Evolutionary conservation across 2,113 vertebrate species (phyloP).

Genomic region (Anthoscopus minutus): DNA sequence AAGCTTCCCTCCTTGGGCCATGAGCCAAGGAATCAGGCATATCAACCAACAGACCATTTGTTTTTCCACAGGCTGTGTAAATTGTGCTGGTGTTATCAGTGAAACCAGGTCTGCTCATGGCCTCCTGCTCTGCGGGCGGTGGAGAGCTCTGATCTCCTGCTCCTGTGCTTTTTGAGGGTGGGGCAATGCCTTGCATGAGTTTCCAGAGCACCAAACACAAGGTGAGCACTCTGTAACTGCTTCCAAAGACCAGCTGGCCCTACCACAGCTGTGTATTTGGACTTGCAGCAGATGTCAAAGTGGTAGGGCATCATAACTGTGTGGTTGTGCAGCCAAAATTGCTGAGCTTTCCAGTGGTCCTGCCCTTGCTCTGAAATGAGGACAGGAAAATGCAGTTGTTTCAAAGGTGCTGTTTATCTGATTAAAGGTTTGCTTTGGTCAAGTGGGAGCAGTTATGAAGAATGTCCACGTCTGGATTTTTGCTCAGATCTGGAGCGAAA

Average conservation of each 20-base stretch:
- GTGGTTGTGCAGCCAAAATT: neutral
- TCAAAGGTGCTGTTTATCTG: neutral
- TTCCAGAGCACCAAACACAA: neutral
- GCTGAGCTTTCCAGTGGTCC: neutral
- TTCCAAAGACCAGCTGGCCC: neutral
- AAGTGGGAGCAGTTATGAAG: neutral
- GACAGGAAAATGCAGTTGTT: neutral
- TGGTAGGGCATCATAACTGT: too few species aligned
- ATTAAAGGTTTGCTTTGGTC: neutral
- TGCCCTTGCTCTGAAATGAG: neutral
- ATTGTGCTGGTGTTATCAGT: neutral
- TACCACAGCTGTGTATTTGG: neutral
- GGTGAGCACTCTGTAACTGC: neutral
- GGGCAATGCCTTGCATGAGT: neutral
- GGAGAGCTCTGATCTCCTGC: neutral
- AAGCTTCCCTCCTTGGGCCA: neutral
- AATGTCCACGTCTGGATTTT: neutral
- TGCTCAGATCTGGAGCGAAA: neutral
- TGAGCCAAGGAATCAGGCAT: neutral
- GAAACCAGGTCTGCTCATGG: neutral
- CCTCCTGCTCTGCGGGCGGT: neutral
- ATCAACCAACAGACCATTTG: neutral
- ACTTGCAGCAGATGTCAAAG: neutral
- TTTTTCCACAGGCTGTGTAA: neutral
- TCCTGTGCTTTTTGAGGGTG: neutral